Percentiles rank a stretch among this genome's conserved stretches.
Evolutionary conservation across 2,113 vertebrate species (phyloP).

Genomic region (Riparia riparia): DNA sequence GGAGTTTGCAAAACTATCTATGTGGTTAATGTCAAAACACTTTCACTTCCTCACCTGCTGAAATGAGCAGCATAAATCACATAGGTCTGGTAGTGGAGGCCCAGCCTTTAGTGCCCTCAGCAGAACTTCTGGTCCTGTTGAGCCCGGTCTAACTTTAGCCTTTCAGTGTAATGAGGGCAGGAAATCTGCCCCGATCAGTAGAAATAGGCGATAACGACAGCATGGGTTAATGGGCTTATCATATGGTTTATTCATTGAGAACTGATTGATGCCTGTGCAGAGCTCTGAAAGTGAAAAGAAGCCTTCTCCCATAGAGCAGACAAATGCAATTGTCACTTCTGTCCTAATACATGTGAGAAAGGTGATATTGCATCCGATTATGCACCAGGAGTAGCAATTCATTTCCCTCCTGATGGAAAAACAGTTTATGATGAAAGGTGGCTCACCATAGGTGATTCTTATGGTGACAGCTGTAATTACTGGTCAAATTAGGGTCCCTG

Average conservation of each 20-base stretch:
- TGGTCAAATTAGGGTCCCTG: slow-evolving; percentile 7
- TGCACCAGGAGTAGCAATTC: neutral
- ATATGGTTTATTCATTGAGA: neutral
- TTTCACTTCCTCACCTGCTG: neutral
- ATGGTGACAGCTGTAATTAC: neutral
- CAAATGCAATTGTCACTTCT: slow-evolving; percentile 13
- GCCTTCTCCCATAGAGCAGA: neutral
- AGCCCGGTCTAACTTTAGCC: neutral
- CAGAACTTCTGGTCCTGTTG: neutral
- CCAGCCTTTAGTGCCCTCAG: neutral
- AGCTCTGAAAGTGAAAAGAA: neutral
- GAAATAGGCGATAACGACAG: neutral
- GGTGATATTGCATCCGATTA: slow-evolving; percentile 13
- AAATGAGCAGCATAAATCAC: neutral
- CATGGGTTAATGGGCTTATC: neutral
- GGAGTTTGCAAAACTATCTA: neutral
- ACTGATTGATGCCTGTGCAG: neutral
- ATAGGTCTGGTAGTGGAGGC: neutral
- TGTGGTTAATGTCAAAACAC: neutral
- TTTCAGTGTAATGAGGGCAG: neutral
- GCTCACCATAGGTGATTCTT: neutral
- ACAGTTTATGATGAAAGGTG: neutral
- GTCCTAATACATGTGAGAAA: neutral
- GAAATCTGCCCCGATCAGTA: neutral
- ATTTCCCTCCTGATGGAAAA: neutral